phyloP scores from a whole-genome alignment of 2,797 vertebrate species.

The Platalea minor region DNA sequence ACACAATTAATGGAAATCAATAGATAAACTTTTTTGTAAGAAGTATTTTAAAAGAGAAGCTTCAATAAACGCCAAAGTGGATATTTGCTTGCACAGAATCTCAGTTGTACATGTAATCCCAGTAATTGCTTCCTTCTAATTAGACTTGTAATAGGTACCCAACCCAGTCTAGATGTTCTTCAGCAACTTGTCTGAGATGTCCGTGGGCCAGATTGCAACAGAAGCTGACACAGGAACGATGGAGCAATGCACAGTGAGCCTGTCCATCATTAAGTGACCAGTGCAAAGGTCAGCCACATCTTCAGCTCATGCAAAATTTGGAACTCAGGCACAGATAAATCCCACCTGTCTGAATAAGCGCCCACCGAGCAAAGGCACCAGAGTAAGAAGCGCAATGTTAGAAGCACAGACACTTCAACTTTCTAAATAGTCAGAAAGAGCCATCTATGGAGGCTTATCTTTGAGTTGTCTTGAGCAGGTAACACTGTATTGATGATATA shows the following conservation, averaged over 20 bases:
- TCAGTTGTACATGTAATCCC: not conserved
- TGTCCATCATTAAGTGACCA: not conserved
- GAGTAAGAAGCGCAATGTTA: not conserved
- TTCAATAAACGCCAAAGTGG: not conserved
- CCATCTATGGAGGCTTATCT: not conserved
- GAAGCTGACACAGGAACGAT: not conserved
- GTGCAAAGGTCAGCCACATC: not conserved
- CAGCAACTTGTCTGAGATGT: constrained; percentile 36
- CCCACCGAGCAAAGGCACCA: not conserved
- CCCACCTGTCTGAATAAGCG: not conserved
- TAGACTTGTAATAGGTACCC: constrained; percentile 51
- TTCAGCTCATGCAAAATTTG: not conserved
- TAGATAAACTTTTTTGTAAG: not conserved
- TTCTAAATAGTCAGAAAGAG: not conserved
- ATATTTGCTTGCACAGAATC: constrained; percentile 8
- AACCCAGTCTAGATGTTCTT: constrained; percentile 49
- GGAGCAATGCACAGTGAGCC: not conserved
- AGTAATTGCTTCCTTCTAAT: constrained; percentile 57
- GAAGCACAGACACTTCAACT: not conserved
- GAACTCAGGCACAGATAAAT: not conserved
- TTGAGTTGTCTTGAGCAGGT: not conserved
- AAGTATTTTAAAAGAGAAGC: not conserved
- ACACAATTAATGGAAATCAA: not conserved
- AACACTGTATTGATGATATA: not conserved
- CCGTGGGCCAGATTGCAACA: constrained; percentile 24